phyloP scores from a whole-genome alignment of 1,140 invertebrate species.

The Diprion similis region DNA sequence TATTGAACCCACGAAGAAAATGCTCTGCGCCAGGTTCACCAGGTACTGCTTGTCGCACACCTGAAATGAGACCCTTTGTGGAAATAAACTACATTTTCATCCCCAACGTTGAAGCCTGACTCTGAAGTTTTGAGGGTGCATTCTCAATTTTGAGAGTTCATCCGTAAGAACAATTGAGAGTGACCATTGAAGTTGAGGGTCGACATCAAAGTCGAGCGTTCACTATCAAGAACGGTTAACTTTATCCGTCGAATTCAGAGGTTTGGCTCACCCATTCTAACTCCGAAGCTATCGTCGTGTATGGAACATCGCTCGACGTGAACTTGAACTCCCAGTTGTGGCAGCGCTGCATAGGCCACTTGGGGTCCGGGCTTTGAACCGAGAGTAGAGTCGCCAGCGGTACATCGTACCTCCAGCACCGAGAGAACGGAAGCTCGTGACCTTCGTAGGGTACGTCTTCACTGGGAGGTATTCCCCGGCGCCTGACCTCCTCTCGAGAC shows the following conservation, averaged over 20 bases:
- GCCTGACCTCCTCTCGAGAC: constrained; percentile 19
- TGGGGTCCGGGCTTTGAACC: neutral
- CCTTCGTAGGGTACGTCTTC: constrained; percentile 27
- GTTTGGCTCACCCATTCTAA: constrained; percentile 27
- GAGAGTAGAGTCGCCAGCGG: constrained; percentile 21
- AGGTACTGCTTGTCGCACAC: constrained; percentile 58
- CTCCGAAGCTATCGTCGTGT: constrained; percentile 31
- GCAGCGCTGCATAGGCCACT: constrained; percentile 36
- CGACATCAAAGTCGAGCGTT: too few species aligned
- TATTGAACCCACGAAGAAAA: constrained; percentile 65
- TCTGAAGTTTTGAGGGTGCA: too few species aligned
- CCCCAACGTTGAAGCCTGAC: too few species aligned
- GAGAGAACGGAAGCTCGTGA: constrained; percentile 30
- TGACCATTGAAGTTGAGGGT: too few species aligned
- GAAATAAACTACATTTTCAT: too few species aligned
- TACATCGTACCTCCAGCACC: constrained; percentile 38
- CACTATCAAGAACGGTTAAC: too few species aligned
- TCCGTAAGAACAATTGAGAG: too few species aligned
- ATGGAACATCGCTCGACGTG: constrained; percentile 24
- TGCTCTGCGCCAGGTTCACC: constrained; percentile 49
- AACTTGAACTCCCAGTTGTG: constrained; percentile 34
- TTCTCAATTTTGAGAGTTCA: too few species aligned
- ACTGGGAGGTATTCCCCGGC: constrained; percentile 28
- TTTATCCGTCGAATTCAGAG: constrained; percentile 41
- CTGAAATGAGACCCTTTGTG: constrained; percentile 23